Percentiles rank a stretch among this genome's conserved stretches.
phyloP scores from a whole-genome alignment of 2,888 invertebrate species.

The Epiblema foenella region DNA sequence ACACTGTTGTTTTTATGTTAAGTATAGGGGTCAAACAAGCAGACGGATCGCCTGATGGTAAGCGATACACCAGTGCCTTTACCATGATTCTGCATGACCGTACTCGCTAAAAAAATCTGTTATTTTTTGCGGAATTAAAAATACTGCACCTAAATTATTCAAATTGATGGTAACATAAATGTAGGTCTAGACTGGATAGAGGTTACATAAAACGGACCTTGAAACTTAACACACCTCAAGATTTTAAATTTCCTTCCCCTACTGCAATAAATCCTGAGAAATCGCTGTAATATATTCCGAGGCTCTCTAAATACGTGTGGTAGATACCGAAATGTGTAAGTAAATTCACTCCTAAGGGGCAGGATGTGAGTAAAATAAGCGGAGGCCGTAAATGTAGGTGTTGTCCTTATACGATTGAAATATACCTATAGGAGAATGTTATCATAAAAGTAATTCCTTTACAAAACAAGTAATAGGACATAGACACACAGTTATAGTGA shows the following conservation, averaged over 20 bases:
- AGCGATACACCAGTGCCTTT: no score
- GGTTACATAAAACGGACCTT: background rate
- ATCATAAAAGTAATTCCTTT: no score
- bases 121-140: no score
- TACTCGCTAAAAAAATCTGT: no score
- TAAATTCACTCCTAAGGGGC: conserved; percentile 45
- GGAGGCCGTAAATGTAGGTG: background rate
- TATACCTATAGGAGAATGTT: background rate
- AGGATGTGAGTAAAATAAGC: background rate
- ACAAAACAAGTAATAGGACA: no score
- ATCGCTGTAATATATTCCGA: conserved; percentile 53
- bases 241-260: conserved; percentile 50
- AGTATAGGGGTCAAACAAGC: no score
- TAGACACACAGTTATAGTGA: no score
- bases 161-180: no score
- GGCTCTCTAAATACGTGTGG: conserved; percentile 52
- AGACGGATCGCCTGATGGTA: no score
- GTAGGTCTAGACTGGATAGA: background rate
- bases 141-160: no score
- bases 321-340: conserved; percentile 50
- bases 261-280: conserved; percentile 53
- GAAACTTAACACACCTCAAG: conserved; percentile 9
- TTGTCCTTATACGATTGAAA: background rate
- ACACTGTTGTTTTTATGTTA: no score
- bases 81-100: no score